Percentiles rank a stretch among this genome's conserved stretches.
Conservation (phyloP, 1,140 invertebrate genomes). For the Bombus superbus region DNA sequence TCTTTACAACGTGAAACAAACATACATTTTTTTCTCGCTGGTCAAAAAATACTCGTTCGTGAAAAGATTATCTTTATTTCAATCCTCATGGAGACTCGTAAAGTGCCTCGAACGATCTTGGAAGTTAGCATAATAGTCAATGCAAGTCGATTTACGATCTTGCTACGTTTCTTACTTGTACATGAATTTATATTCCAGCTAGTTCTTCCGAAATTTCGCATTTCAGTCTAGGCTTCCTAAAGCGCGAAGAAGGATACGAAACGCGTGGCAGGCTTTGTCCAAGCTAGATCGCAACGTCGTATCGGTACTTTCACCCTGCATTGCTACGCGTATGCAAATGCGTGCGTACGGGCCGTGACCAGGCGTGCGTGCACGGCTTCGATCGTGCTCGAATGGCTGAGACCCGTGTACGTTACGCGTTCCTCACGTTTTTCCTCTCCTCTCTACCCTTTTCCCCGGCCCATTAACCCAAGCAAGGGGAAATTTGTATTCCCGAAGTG, state of each 20-base stretch:
- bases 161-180: not conserved
- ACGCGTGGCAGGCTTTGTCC: slow-evolving; percentile 13
- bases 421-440: slow-evolving; percentile 20
- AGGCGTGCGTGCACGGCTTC: slow-evolving; percentile 39
- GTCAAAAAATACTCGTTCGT: not conserved
- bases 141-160: not conserved
- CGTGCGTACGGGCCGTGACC: slow-evolving; percentile 35
- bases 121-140: not conserved
- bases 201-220: not conserved
- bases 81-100: not conserved
- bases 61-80: not conserved
- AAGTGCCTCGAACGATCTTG: not conserved
- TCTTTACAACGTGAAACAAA: no score
- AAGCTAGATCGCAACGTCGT: slow-evolving; percentile 9
- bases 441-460: not conserved
- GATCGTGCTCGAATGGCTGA: slow-evolving; percentile 18
- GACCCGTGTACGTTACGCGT: slow-evolving; percentile 36
- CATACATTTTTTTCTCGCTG: no score
- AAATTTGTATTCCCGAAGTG: slow-evolving; percentile 41
- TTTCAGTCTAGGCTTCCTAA: not conserved
- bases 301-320: slow-evolving; percentile 56
- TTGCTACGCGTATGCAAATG: slow-evolving; percentile 51
- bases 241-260: not conserved
- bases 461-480: not conserved
- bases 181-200: not conserved